Conservation (phyloP, 2,797 vertebrate genomes). For the Pipistrellus kuhlii region DNA sequence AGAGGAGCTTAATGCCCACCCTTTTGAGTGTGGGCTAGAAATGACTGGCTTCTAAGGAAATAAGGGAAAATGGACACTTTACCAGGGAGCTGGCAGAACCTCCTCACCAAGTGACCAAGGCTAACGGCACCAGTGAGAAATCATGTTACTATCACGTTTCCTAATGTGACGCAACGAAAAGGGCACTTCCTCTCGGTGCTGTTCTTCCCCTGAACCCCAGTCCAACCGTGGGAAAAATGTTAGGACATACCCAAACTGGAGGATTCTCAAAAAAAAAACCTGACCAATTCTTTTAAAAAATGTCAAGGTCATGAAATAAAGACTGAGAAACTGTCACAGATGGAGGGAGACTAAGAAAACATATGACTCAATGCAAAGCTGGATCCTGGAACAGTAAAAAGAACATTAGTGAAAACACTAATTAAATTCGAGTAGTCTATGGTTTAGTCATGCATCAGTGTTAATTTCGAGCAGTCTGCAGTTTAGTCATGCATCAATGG, state of each 20-base stretch:
- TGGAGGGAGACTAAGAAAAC: neutral
- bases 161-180: neutral
- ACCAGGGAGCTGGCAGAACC: neutral
- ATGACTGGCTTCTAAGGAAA: neutral
- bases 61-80: neutral
- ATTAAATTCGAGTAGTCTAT: neutral
- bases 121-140: neutral
- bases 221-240: neutral
- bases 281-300: neutral
- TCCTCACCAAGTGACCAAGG: neutral
- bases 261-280: conserved; percentile 1
- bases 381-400: neutral
- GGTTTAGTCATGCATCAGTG: neutral
- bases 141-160: neutral
- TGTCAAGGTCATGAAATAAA: neutral
- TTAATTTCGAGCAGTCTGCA: neutral
- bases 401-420: neutral
- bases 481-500: neutral
- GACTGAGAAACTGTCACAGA: neutral
- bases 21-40: neutral
- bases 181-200: neutral
- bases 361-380: neutral
- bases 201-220: neutral
- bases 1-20: neutral
- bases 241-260: neutral